These are phyloP conservation scores for Nycteola revayana DNA, from an alignment of 2,888 invertebrate species.

Conservation along the genomic window DNA sequence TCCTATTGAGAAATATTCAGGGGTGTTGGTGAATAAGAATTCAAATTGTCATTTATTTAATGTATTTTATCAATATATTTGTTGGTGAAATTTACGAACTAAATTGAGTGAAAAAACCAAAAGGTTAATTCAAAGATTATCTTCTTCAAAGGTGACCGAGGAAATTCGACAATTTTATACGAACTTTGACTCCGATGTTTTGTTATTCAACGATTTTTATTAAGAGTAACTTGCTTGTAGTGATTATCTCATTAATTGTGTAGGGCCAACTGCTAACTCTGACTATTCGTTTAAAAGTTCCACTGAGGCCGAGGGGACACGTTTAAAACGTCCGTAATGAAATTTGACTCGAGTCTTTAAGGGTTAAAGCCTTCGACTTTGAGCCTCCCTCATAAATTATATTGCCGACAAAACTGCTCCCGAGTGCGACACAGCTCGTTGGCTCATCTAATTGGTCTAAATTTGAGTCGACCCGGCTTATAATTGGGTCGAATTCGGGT, in stretches of 20 bases:
- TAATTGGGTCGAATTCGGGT: constrained; percentile 70
- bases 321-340: constrained; percentile 76
- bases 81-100: too few relatives aligned
- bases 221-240: too few relatives aligned
- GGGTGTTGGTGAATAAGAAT: too few relatives aligned
- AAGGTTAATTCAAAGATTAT: too few relatives aligned
- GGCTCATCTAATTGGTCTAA: constrained; percentile 81
- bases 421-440: constrained; percentile 80
- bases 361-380: constrained; percentile 77
- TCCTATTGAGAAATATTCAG: too few relatives aligned
- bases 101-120: too few relatives aligned
- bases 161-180: too few relatives aligned
- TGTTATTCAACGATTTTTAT: too few relatives aligned
- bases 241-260: constrained; percentile 33
- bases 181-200: too few relatives aligned
- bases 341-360: constrained; percentile 80
- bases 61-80: too few relatives aligned
- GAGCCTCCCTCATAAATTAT: constrained; percentile 80
- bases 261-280: constrained; percentile 35
- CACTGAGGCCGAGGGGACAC: constrained; percentile 62
- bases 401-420: constrained; percentile 80
- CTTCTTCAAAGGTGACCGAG: too few relatives aligned
- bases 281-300: constrained; percentile 71
- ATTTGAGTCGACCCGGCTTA: constrained; percentile 73
- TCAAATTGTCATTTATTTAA: too few relatives aligned